Base-by-base conservation (phyloP, 2,797 vertebrate genomes). In the Eremophila alpestris region DNA sequence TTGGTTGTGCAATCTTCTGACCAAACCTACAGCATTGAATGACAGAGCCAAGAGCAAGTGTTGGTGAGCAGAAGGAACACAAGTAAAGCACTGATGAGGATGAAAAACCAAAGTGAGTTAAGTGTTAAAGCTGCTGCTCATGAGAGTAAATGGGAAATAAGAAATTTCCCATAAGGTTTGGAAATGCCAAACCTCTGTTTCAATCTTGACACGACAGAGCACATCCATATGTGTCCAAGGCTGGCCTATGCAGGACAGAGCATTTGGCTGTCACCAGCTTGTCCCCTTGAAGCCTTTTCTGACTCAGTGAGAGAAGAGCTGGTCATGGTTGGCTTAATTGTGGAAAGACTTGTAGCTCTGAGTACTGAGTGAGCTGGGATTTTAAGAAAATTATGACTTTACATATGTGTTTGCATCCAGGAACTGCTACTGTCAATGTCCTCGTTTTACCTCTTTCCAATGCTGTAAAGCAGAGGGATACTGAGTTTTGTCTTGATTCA, bases 341-440 rank as follows among this genome's bases (percentile, higher is more conserved):
- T 0, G 2, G 73, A 69, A 77, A 68, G 77, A 54, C 19, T 67
- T 0, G 0, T 29, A 46, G 36, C 29, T 81, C 40, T 30, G 40
- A 75, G 27, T 77, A 59, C 45, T 89, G 49, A 80, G 23, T 16
- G 62, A 63, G 13, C 19, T 74, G 45, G 13, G 51, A 27, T 73
- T 82, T 65, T 71, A 75, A 64, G 24, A 58, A 59, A 68, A 58
- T 7, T 5, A 62, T 27, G 24, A 56, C 9, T 40, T 91, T 60
- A 48, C n/a, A 23, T 64, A 0, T 11, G 8, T 65, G 27, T 82
- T 83, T 93, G 51, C 36, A 46, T 76, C 13, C 16, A 68, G 63
- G 32, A 24, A 14, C 70, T 70, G 41, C 18, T 75, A 2, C 36
- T 51, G 11, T 40, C 8, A 0, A 9, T 40, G 22, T 68, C 22